Base-by-base conservation (phyloP, 2,113 vertebrate species). In the Acanthochromis polyacanthus region DNA sequence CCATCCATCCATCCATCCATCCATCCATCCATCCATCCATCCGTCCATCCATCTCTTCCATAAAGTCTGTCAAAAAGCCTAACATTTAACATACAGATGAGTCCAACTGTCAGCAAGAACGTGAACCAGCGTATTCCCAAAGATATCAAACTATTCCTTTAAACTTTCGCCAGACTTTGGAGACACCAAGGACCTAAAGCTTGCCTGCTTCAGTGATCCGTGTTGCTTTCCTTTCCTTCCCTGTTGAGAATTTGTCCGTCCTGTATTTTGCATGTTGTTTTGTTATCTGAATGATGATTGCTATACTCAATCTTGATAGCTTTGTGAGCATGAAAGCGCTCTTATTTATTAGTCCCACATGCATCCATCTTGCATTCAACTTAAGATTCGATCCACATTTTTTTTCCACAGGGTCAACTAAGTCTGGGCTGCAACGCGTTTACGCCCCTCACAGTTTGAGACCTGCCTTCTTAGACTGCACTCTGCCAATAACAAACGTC, bases 341-440 rank as follows among this genome's bases (percentile, higher is more conserved):
- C 7, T 25, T 69, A 55, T 77, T 74, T 73, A 66, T 65, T 59
- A 50, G 15, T 73, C 63, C 56, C 58, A 46, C 56, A 57, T 82
- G 62, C 50, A 46, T 23, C 32, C 4, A 3, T n/a, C 20, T 57
- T 53, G 60, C 63, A 48, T 61, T 76, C n/a, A 76, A 51, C 63
- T 36, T 46, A 22, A 62, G 15, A 48, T 77, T 48, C 25, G 6
- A 55, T 52, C 1, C 9, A 75, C 45, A 68, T 71, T 58, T 78
- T 56, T 56, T 56, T 53, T 52, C 28, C 62, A 56, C 51, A 30
- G 28, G 25, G 32, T 66, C 73, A 23, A 64, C 22, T 46, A 55
- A 36, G 60, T 60, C 17, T 30, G 0, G 0, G 32, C 22, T 75
- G 38, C 25, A 32, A 28, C 30, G 63, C 10, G 19, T 45, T 6